Percentiles rank a stretch among this genome's conserved stretches.
These are phyloP conservation scores for Sphaerophoria rueppellii DNA, from an alignment of 2,888 invertebrate genomes.

Conservation along the genomic window DNA sequence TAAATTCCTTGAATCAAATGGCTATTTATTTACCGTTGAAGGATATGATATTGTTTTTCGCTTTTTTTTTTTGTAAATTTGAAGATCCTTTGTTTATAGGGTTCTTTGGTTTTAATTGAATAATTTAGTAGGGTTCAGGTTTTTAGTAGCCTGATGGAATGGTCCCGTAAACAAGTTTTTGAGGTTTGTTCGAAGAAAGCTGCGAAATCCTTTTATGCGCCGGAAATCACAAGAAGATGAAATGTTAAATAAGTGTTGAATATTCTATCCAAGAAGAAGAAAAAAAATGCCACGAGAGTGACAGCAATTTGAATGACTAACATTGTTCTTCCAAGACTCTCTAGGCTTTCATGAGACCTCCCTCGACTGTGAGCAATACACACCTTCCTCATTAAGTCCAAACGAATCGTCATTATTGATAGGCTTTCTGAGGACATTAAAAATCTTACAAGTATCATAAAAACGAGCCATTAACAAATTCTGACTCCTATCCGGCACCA, in stretches of 20 bases:
- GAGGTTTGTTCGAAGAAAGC: too few species aligned
- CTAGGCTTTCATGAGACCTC: neutral
- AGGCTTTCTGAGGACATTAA: slow-evolving; percentile 6
- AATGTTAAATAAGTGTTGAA: too few species aligned
- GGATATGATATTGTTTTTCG: neutral
- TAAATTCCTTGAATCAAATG: slow-evolving; percentile 6
- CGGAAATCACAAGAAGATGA: too few species aligned
- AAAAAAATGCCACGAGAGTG: too few species aligned
- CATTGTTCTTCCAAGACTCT: neutral
- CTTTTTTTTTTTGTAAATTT: neutral
- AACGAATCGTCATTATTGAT: slow-evolving; percentile 27
- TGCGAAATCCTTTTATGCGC: too few species aligned
- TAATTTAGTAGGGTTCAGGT: slow-evolving; percentile 8
- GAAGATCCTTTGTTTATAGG: slow-evolving; percentile 17
- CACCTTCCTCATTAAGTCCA: slow-evolving; percentile 25
- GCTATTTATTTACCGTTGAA: neutral
- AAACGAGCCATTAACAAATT: slow-evolving; percentile 43
- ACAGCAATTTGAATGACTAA: too few species aligned
- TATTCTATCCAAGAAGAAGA: too few species aligned
- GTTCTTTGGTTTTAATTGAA: slow-evolving; percentile 30
- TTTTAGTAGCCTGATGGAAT: too few species aligned
- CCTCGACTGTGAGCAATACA: neutral
- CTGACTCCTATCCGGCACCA: slow-evolving; percentile 27
- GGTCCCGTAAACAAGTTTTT: too few species aligned
- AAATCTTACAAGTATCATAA: slow-evolving; percentile 38